Evolutionary conservation across 1,140 invertebrate species (phyloP), one percentile per base, ranked within the genome.

Genomic region (Lethocerus indicus): DNA sequence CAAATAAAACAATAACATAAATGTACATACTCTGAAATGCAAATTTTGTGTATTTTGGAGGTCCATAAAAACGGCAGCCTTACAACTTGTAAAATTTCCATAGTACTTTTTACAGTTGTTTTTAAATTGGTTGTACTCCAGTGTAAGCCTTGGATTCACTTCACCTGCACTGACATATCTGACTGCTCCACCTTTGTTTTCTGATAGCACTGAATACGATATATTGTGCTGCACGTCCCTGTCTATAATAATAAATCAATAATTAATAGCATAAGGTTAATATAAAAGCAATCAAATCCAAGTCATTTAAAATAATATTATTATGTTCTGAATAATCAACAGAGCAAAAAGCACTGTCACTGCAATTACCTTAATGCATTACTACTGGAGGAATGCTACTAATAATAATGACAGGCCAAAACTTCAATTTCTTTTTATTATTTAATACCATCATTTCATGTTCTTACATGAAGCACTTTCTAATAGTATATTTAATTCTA

Each of bases 41-140:
- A 96, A 63, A 4, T 83, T 79, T 60, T 88, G 83, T 39, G 90
- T 93, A 64, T 98, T 97, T 66, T 98, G 93, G 1, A 98, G 72
- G 60, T 95, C 87, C 40, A 98, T 69, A 54, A 78, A 74, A 2
- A 97, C 68, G 6, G 87, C 81, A 2, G 85, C 77, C 48, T 74
- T 70, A 58, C 86, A 89, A 0, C 89, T 87, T 0, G 89, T 88
- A 58, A 98, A 91, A 66, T 99, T 99, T 9, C 93, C 88, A 61
- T 92, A 96, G 2, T 92, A 66, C 52, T 88, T 79, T n/a, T 79
- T 68, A 35, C 95, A 94, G 64, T 98, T 98, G 35, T 78, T 63
- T 16, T 74, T 71, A 54, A 98, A 79, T 56, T 86, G 81, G 67
- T 92, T 96, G 54, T 82, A 79, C 41, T 87, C 84, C 0, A 98